Conservation (phyloP, 2,113 vertebrate species). For the Triplophysa rosa region DNA sequence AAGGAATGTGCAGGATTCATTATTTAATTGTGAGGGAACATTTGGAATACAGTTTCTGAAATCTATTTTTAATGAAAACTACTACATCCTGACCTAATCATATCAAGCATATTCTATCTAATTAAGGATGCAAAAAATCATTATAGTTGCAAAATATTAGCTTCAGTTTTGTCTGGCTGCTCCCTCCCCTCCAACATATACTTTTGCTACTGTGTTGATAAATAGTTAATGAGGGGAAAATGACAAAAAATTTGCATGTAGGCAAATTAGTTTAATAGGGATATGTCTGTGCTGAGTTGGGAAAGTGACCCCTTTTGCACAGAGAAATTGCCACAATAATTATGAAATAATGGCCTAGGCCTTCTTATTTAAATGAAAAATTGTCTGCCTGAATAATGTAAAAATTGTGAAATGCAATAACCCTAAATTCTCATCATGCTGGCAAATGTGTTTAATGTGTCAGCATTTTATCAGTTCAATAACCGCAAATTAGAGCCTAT, state of each 20-base stretch:
- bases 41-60: constrained; percentile 97
- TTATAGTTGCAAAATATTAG: constrained; percentile 99
- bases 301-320: constrained; percentile 91
- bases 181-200: constrained; percentile 91
- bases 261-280: constrained; percentile 95
- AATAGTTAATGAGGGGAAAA: constrained; percentile 98
- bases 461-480: constrained; percentile 91
- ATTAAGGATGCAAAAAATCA: constrained; percentile 99
- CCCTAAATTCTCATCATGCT: constrained; percentile 85
- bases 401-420: constrained; percentile 91
- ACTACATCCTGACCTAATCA: constrained; percentile 99
- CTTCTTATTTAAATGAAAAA: constrained; percentile 84
- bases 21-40: constrained; percentile 99
- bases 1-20: constrained; percentile 93
- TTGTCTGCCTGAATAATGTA: constrained; percentile 81
- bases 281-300: constrained; percentile 85
- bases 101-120: constrained; percentile 99
- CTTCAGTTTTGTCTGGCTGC: constrained; percentile 90
- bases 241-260: constrained; percentile 96
- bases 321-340: constrained; percentile 82
- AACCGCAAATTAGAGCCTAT: constrained; percentile 88
- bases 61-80: constrained; percentile 99
- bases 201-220: constrained; percentile 83
- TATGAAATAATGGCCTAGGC: constrained; percentile 79
- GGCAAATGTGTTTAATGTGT: constrained; percentile 80